Evolutionary conservation across 2,113 vertebrate genomes (phyloP).

Genomic region (Phycodurus eques): DNA sequence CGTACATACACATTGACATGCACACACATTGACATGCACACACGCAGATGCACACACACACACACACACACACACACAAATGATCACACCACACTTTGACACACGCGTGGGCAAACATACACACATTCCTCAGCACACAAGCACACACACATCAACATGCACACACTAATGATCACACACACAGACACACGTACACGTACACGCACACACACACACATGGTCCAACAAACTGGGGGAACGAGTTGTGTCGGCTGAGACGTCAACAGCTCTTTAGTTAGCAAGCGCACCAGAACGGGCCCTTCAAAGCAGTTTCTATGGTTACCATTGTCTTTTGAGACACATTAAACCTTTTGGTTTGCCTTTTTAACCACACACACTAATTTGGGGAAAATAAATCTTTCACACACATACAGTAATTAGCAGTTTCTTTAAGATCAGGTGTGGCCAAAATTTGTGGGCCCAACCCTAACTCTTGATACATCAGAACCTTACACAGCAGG

Average conservation of each 20-base stretch:
- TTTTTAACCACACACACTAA: background rate
- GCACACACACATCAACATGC: no score
- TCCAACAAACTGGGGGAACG: slow-evolving; percentile 56
- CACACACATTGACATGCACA: background rate
- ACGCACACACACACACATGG: background rate
- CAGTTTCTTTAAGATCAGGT: no score
- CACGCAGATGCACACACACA: background rate
- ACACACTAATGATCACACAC: no score
- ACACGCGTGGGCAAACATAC: background rate
- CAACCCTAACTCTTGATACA: no score
- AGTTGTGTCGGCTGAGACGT: slow-evolving; percentile 45
- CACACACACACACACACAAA: slow-evolving; percentile 3
- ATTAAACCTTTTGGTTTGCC: slow-evolving; percentile 27
- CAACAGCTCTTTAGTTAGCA: slow-evolving; percentile 47
- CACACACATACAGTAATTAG: background rate
- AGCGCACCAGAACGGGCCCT: slow-evolving; percentile 24
- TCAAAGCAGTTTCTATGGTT: slow-evolving; percentile 53
- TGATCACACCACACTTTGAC: background rate
- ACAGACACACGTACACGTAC: no score
- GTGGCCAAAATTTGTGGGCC: no score
- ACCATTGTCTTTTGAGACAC: slow-evolving; percentile 58
- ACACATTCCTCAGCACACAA: background rate
- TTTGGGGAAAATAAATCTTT: background rate
- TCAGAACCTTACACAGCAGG: background rate
- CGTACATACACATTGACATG: background rate